Percentiles rank a stretch among this genome's conserved stretches.
These are phyloP conservation scores for Hydrolagus colliei DNA, from an alignment of 2,797 vertebrate species.

Conservation along the genomic window DNA sequence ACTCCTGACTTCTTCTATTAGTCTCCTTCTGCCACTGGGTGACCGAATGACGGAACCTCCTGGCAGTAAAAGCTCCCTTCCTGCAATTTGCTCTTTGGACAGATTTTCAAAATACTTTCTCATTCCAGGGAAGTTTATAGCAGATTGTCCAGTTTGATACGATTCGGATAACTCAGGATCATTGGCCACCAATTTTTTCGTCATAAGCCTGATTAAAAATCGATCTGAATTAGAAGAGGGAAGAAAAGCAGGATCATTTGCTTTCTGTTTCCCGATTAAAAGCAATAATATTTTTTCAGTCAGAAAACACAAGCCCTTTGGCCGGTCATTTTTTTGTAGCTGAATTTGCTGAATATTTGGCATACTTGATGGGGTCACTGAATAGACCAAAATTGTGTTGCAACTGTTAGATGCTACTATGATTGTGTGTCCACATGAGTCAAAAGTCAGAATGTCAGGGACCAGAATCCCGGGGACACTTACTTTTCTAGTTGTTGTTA, in stretches of 20 bases:
- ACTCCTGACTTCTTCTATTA: conserved; percentile 72
- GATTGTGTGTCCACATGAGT: conserved; percentile 64
- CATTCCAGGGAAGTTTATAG: conserved; percentile 51
- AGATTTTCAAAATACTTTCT: conserved; percentile 65
- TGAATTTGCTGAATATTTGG: conserved; percentile 82
- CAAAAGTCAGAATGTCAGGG: conserved; percentile 83
- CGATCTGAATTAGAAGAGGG: conserved; percentile 80
- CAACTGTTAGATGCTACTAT: conserved; percentile 84
- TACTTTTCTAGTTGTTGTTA: conserved; percentile 76
- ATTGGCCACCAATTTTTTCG: conserved; percentile 64
- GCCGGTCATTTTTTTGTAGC: conserved; percentile 74
- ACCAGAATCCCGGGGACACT: conserved; percentile 83
- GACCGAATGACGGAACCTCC: conserved; percentile 53
- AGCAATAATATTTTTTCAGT: conserved; percentile 72
- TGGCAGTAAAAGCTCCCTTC: conserved; percentile 66
- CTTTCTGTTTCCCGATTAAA: conserved; percentile 79
- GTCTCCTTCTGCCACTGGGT: conserved; percentile 55
- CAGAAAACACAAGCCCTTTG: conserved; percentile 86
- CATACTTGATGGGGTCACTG: conserved; percentile 65
- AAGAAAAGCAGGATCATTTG: conserved; percentile 73
- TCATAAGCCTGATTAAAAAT: conserved; percentile 68
- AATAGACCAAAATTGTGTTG: conserved; percentile 78
- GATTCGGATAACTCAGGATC: conserved; percentile 39
- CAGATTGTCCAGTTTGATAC: conserved; percentile 39
- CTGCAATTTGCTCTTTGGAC: conserved; percentile 43